Percentiles rank a stretch among this genome's conserved stretches.
Evolutionary conservation across 2,113 vertebrate genomes (phyloP).

Genomic region (Physeter macrocephalus): DNA sequence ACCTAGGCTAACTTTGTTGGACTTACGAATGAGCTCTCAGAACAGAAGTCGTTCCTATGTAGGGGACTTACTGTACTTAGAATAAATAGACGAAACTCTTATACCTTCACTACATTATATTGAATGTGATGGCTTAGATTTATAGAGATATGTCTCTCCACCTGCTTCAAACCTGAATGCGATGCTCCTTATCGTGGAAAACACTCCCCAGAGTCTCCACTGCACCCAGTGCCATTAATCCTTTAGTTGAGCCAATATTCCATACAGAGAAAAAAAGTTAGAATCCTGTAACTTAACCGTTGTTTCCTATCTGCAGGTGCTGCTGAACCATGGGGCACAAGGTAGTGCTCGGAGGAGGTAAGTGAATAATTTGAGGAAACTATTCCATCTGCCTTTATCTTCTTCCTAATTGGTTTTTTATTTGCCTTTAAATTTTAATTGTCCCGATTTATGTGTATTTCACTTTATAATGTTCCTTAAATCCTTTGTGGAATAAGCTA

Average conservation of each 20-base stretch:
- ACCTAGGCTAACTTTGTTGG: too few species aligned
- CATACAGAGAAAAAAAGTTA: neutral
- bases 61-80: too few species aligned
- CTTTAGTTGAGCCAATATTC: neutral
- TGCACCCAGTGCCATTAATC: accelerated
- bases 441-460: slow-evolving; percentile 40
- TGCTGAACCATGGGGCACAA: neutral
- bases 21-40: too few species aligned
- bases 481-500: neutral
- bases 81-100: neutral
- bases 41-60: too few species aligned
- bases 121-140: neutral
- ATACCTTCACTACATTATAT: neutral
- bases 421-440: slow-evolving; percentile 59
- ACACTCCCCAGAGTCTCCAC: accelerated
- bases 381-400: neutral
- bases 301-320: neutral
- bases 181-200: accelerated
- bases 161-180: neutral
- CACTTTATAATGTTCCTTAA: neutral
- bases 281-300: neutral
- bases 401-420: slow-evolving; percentile 49
- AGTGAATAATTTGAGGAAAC: neutral
- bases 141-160: neutral
- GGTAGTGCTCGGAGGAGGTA: neutral